phyloP scores from a whole-genome alignment of 2,888 invertebrate species.

The Drosophila setosimentum region DNA sequence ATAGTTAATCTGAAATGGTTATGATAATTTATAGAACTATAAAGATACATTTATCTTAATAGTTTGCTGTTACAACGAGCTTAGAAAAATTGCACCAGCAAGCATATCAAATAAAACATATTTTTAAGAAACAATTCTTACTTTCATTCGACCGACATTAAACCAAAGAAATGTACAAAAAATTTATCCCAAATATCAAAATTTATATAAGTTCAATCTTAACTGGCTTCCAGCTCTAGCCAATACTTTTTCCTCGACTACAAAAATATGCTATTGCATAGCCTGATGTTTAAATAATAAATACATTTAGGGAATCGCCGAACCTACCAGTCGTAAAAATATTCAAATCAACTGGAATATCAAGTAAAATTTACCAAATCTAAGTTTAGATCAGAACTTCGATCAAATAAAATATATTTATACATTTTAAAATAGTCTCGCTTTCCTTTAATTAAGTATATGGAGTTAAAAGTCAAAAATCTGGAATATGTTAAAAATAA shows the following conservation, averaged over 20 bases:
- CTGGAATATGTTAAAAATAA: background rate
- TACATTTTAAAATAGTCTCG: background rate
- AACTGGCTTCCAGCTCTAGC: rapidly evolving
- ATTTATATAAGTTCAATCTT: background rate
- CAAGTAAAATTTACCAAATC: background rate
- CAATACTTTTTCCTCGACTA: background rate
- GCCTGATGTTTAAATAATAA: background rate
- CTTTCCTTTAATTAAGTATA: background rate
- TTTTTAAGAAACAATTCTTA: background rate
- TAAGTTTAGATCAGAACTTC: background rate
- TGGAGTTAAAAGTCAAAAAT: background rate
- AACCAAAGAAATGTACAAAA: background rate
- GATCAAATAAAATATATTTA: background rate
- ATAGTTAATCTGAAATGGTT: background rate
- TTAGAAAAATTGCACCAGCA: background rate
- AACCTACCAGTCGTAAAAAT: background rate
- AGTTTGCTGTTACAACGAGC: background rate
- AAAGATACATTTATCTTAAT: background rate
- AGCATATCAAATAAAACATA: background rate
- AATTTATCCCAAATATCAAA: background rate
- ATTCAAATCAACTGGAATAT: background rate
- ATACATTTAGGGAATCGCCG: background rate
- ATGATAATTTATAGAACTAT: background rate
- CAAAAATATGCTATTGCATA: background rate
- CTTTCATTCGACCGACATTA: background rate